These are phyloP conservation scores for Trichacis sp. DNA, from an alignment of 2,888 invertebrate species.

Conservation along the genomic window DNA sequence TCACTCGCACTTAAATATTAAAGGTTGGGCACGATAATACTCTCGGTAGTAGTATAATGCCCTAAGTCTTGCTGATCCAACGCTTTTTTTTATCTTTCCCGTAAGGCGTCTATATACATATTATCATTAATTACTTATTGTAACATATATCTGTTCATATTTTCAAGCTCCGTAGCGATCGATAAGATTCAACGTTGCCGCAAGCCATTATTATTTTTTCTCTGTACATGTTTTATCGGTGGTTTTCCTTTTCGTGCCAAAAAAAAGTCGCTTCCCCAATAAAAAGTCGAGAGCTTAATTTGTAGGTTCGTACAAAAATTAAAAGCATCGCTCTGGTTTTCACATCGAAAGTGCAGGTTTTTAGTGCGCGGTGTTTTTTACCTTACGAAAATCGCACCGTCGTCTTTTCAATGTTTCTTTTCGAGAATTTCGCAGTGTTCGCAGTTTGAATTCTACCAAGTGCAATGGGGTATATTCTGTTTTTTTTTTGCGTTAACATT, in stretches of 20 bases:
- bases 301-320: background rate
- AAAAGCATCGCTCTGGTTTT: background rate
- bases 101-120: constrained; percentile 62
- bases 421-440: too few species aligned
- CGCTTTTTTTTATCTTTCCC: constrained; percentile 59
- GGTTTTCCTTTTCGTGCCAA: too few species aligned
- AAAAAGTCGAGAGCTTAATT: too few species aligned
- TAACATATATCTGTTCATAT: constrained; percentile 40
- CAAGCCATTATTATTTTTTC: background rate
- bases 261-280: too few species aligned
- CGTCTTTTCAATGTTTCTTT: too few species aligned
- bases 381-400: too few species aligned
- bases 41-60: constrained; percentile 69
- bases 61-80: constrained; percentile 69
- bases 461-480: too few species aligned
- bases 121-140: constrained; percentile 52
- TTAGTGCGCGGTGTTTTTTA: too few species aligned
- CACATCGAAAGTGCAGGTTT: too few species aligned
- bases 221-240: background rate
- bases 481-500: too few species aligned
- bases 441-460: too few species aligned
- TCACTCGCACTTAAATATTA: constrained; percentile 69
- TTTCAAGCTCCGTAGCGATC: constrained; percentile 16
- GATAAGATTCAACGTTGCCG: constrained; percentile 8
- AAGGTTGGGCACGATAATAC: constrained; percentile 69